Conservation (phyloP, 2,888 invertebrate species). For the Syrista parreyssii region DNA sequence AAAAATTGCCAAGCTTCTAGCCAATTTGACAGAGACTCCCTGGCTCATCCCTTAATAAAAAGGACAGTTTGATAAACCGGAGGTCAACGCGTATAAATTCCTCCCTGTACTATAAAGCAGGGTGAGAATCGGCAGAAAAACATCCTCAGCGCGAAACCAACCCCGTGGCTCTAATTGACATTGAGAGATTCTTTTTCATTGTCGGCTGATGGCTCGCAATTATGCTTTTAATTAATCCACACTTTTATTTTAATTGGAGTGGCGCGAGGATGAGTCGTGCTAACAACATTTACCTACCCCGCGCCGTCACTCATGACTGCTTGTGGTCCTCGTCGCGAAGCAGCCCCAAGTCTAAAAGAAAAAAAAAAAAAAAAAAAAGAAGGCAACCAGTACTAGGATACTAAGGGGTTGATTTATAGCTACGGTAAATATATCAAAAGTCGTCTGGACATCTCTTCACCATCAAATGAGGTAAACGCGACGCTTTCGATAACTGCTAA, state of each 20-base stretch:
- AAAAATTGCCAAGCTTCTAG: too few species aligned
- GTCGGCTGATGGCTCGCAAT: slow-evolving; percentile 18
- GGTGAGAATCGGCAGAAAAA: not conserved
- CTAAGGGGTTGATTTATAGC: slow-evolving; percentile 40
- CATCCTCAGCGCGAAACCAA: not conserved
- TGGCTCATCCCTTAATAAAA: not conserved
- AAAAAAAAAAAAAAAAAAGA: not conserved
- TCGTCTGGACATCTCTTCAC: slow-evolving; percentile 20
- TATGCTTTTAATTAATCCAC: slow-evolving; percentile 19
- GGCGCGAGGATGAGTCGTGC: slow-evolving; percentile 9
- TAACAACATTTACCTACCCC: slow-evolving; percentile 16
- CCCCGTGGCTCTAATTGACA: slow-evolving; percentile 14
- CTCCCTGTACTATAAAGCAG: not conserved
- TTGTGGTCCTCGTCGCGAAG: not conserved
- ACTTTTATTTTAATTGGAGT: slow-evolving; percentile 20
- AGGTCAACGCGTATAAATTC: not conserved
- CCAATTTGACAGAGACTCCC: too few species aligned
- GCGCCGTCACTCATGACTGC: slow-evolving; percentile 4
- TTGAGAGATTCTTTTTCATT: slow-evolving; percentile 19
- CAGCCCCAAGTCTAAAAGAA: not conserved
- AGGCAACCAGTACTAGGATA: not conserved
- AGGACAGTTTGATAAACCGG: not conserved
- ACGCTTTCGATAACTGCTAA: not conserved
- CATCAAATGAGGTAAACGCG: slow-evolving; percentile 32
- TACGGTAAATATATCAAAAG: slow-evolving; percentile 42